Evolutionary conservation across 2,888 invertebrate genomes (phyloP).

Genomic region (Drosophila anomelani): DNA sequence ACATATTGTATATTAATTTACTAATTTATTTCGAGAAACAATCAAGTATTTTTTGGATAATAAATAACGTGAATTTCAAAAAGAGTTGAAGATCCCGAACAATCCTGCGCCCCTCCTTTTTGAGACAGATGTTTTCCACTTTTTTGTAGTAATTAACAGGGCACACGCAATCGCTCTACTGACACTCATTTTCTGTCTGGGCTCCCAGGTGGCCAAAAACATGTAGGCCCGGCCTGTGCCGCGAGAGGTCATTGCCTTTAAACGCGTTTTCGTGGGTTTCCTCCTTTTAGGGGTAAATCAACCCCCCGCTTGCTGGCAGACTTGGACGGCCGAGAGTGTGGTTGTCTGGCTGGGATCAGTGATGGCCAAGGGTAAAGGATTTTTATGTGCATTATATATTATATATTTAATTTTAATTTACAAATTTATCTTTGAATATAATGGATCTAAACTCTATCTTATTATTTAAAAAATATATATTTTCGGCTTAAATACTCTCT

Average conservation of each 20-base stretch:
- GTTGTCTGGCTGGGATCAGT: slow-evolving; percentile 41
- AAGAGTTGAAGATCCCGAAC: slow-evolving; percentile 27
- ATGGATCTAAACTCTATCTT: not conserved
- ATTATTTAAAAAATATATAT: not conserved
- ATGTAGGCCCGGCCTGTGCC: slow-evolving; percentile 22
- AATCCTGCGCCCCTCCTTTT: not conserved
- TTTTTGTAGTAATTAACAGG: slow-evolving; percentile 61
- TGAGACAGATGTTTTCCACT: slow-evolving; percentile 64
- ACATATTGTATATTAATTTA: slow-evolving; percentile 57
- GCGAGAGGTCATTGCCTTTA: slow-evolving; percentile 63
- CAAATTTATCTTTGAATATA: too few species aligned
- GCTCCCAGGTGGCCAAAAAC: slow-evolving; percentile 51
- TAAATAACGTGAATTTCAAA: slow-evolving; percentile 69
- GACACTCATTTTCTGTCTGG: slow-evolving; percentile 37
- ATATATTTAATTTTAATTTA: too few species aligned
- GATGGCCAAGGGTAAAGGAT: slow-evolving; percentile 22
- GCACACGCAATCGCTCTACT: slow-evolving; percentile 66
- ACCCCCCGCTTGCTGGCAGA: slow-evolving; percentile 25
- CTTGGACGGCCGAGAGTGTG: slow-evolving; percentile 22
- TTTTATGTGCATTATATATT: not conserved
- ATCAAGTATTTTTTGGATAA: slow-evolving; percentile 76
- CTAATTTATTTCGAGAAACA: slow-evolving; percentile 71
- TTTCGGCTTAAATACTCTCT: too few species aligned
- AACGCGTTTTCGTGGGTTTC: slow-evolving; percentile 39
- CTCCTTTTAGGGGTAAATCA: slow-evolving; percentile 65